Evolutionary conservation across 53 echinoderm and acorn worm species (phyloP), one percentile per base, ranked within the genome.

Genomic region (Mesocentrotus franciscanus): DNA sequence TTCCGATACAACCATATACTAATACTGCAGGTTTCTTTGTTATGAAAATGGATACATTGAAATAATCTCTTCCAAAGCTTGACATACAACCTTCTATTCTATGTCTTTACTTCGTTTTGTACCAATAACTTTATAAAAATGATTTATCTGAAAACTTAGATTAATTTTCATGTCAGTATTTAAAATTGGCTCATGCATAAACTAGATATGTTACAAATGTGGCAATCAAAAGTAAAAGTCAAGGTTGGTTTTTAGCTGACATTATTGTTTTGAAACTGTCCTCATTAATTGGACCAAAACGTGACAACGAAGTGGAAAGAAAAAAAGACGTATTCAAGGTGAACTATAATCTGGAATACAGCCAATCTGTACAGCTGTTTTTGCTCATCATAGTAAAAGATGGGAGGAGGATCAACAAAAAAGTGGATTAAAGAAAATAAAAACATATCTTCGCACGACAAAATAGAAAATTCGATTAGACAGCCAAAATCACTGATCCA

Each of bases 401-500:
- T 39, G 71, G 92, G 92, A 92, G 61, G 39, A 24, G 36, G 56
- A 75, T 76, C 76, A 93, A 56, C 92, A 71, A n/a, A 93, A 64
- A 81, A 61, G 90, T n/a, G 92, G 64, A 49, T 93, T 74, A 75
- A 93, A 59, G 55, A 93, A 93, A 93, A 93, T 93, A 72, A 75
- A 93, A 93, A 93, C 93, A 93, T 75, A 75, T 49, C 76, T 39
- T 39, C 27, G 58, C 74, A 60, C 49, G 76, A 93, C 93, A 93
- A 93, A 93, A 24, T 30, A 56, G 93, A 93, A 56, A 93, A 93
- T 93, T 93, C 8, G 15, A 93, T 36, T 24, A 20, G 93, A 93
- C 93, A 93, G 93, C 93, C 93, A 93, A 93, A 56, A 72, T 56
- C 49, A 57, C 76, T 55, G 93, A 75, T 75, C 93, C 93, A 93